Percentiles rank a stretch among this genome's conserved stretches.
phyloP scores from a whole-genome alignment of 2,113 vertebrate species.

The Carassius carassius region DNA sequence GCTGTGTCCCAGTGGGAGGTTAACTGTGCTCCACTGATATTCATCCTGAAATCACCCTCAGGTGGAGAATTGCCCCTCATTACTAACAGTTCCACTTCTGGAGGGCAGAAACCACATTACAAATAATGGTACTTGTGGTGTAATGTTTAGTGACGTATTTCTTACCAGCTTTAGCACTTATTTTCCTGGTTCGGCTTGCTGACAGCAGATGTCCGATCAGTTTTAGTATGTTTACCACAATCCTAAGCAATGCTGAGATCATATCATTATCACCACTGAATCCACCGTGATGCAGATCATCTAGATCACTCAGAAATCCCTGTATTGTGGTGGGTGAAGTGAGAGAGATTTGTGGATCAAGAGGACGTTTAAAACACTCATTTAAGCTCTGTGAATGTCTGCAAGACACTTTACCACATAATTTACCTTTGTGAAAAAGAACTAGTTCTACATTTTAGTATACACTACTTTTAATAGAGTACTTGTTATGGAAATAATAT shows the following conservation, averaged over 20 bases:
- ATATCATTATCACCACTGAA: conserved; percentile 49
- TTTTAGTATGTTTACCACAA: conserved; percentile 59
- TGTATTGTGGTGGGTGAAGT: conserved; percentile 38
- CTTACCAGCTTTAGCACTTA: conserved; percentile 61
- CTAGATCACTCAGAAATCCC: conserved; percentile 62
- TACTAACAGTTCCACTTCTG: conserved; percentile 74
- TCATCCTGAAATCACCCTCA: conserved; percentile 10
- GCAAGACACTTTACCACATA: not conserved
- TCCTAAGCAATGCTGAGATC: conserved; percentile 62
- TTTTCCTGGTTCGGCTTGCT: not conserved
- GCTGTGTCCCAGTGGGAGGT: conserved; percentile 71
- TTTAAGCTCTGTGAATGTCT: not conserved
- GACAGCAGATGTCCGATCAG: conserved; percentile 57
- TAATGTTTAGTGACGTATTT: not conserved
- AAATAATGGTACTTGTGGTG: not conserved
- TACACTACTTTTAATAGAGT: too few species aligned
- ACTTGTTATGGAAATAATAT: too few species aligned
- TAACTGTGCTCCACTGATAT: conserved; percentile 59
- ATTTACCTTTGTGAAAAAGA: too few species aligned
- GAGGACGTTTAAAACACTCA: too few species aligned
- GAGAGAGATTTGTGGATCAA: not conserved
- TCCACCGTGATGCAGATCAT: conserved; percentile 54
- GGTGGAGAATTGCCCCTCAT: conserved; percentile 35
- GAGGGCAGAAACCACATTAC: not conserved
- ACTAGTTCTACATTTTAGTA: too few species aligned